Evolutionary conservation across 2,888 invertebrate species (phyloP), one percentile per base, ranked within the genome.

Genomic region (Diarsia brunnea): DNA sequence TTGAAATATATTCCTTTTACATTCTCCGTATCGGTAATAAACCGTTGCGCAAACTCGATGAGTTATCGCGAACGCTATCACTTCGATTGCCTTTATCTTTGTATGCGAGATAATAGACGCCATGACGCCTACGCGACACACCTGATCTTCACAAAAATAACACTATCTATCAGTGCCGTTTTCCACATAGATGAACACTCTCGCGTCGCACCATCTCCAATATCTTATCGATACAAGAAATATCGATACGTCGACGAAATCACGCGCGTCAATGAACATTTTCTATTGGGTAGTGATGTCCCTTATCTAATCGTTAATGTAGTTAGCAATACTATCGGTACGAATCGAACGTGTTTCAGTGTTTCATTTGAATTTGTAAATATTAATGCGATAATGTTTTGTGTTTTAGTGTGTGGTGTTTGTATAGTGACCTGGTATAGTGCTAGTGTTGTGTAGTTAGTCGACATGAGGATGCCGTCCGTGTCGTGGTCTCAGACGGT

Each of bases 171-270:
- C 88, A 90, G 90, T 91, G 85, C 85, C 83, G 87, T 89, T 89
- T 87, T 86, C 89, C 87, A 86, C 91, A 86, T 90, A 92, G 93
- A 92, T 92, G 93, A 91, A 89, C 83, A 86, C 90, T 91, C 90
- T 88, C 89, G 89, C 85, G 73, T 89, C 89, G 82, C 86, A 68
- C 80, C 89, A 88, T 87, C 89, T 89, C 76, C 77, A 80, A 86
- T 90, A 93, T 93, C 93, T 95, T 94, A 95, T 95, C 94, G 92
- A 93, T 90, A 86, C 78, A 88, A 91, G 87, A 90, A 90, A 91
- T 87, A 92, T 93, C 93, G 93, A 92, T 93, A 91, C 84, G 84
- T 89, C 63, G 51, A 86, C 87, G 84, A 92, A 95, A 95, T 96
- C 95, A 95, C 95, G 95, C 94, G 95, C 92, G 87, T 82, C 86